A percentile compares a stretch with the other conserved stretches of the same genome.
Evolutionary conservation across 2,888 invertebrate species (phyloP).

Genomic region (Amiota minor): DNA sequence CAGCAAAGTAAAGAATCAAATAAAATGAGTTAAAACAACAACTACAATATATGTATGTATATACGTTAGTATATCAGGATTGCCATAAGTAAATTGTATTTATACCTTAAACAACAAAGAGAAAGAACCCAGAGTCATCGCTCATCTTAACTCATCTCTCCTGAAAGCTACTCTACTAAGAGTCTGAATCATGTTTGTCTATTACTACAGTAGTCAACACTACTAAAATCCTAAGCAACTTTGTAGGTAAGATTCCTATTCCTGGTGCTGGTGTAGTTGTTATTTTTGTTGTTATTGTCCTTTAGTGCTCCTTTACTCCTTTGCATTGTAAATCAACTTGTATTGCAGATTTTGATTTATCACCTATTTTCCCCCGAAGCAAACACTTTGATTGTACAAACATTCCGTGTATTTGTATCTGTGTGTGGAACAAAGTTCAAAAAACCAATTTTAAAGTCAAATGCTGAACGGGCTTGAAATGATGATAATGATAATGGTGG

Average conservation of each 20-base stretch:
- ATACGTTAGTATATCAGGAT: not conserved
- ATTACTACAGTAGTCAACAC: not conserved
- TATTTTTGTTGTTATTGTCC: not conserved
- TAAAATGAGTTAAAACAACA: slow-evolving; percentile 12
- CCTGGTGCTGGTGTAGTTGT: slow-evolving; percentile 17
- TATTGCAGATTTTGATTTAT: slow-evolving; percentile 31
- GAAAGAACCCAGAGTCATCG: not conserved
- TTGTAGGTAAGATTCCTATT: not conserved
- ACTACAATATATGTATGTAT: not conserved
- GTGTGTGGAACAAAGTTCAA: slow-evolving; percentile 18
- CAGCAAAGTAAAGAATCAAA: slow-evolving; percentile 6
- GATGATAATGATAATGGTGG: slow-evolving; percentile 10
- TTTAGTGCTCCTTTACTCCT: slow-evolving; percentile 12
- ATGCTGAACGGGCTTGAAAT: slow-evolving; percentile 4
- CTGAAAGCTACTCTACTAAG: not conserved
- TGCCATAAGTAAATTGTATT: slow-evolving; percentile 26
- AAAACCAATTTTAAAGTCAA: slow-evolving; percentile 30
- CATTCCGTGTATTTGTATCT: not conserved
- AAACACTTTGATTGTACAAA: slow-evolving; percentile 17
- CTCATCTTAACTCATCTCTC: not conserved
- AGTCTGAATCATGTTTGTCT: not conserved
- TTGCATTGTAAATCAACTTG: slow-evolving; percentile 28
- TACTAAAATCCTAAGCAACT: not conserved
- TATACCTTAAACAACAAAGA: slow-evolving; percentile 14
- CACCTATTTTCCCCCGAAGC: slow-evolving; percentile 28